Evolutionary conservation across 2,888 invertebrate species (phyloP), one percentile per base, ranked within the genome.

Genomic region (Cheilosia pagana): DNA sequence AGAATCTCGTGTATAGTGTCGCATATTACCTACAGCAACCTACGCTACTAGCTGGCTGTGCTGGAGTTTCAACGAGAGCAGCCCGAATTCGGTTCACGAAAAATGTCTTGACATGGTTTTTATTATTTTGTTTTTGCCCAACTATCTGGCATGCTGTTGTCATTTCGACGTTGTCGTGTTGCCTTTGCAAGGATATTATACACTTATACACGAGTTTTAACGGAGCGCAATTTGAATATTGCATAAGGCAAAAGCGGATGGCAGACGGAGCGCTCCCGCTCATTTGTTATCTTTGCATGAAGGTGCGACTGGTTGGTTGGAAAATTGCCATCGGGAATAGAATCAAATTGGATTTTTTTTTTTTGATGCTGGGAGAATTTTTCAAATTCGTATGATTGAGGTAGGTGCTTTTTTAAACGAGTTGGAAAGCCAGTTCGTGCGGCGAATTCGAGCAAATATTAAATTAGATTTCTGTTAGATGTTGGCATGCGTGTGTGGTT

Each of bases 221-320:
- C n/a, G 68, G 35, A 83, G 41, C 59, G 21, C 50, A 63, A 85
- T 85, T 85, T 78, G 70, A 85, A 85, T 75, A 75, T 55, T 85
- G 52, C 70, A 75, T 70, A 57, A 50, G 50, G 63, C 43, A 48
- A 41, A 39, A 39, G 52, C 25, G 23, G 35, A 16, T 16, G 14
- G 63, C n/a, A 31, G 45, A 50, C 28, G 31, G 39, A n/a, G 52
- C 16, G 45, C 19, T 45, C 45, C 4, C 23, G 50, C 53, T 53
- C 55, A 65, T 57, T 39, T 71, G 57, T 59, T 65, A 57, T 71
- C 16, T 52, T 50, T 63, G 65, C 63, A 68, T 67, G 55, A 39
- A 74, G 68, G 57, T 48, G 59, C 25, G 60, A 68, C 55, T 68
- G 72, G 41, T 62, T 62, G 60, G 53, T 57, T 67, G 78, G 68